Base-by-base conservation (phyloP, 2,113 vertebrate genomes). In the Lepidothrix coronata region DNA sequence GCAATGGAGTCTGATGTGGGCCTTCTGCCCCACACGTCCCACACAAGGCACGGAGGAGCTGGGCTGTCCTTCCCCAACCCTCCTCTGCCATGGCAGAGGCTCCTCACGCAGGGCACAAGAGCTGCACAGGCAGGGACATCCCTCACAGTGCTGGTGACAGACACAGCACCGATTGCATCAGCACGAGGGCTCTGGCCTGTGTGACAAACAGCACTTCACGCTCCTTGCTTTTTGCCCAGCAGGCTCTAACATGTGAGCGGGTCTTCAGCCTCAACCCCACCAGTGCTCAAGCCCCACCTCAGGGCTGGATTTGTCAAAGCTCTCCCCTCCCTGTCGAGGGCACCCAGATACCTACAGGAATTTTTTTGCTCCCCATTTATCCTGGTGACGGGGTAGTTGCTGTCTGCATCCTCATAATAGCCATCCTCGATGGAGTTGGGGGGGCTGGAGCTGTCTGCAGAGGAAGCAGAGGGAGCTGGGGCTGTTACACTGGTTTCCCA, bases 371-470 rank as follows among this genome's bases (percentile, higher is more conserved):
- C 98, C 48, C 99, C 99, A 0, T 99, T 99, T 44, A 99, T 98
- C 92, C 97, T 98, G 81, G 99, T 99, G n/a, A 96, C 77, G 0
- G 99, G 99, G 93, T 99, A 99, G 97, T 98, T 99, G 97, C 98
- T 98, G 95, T 99, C 99, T 43, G 99, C 99, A 33, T 99, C 99
- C 96, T 99, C 99, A 1, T 99, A 99, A 96, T 99, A 99, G 44
- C 98, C 98, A 5, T 99, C 99, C 94, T 99, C 98, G 3, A 99
- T 98, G 13, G 99, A 99, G 95, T 99, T 99, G 48, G 99, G 98
- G 70, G 99, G 99, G 90, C 98, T 99, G 89, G 98, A 99, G 95
- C 98, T 98, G 85, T 98, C 99, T 99, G 97, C 5, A 28, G 95
- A 96, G 57, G 86, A 92, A 96, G 58, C 44, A 93, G 78, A 95